phyloP scores from a whole-genome alignment of 2,888 invertebrate genomes.

The Aromia moschata region DNA sequence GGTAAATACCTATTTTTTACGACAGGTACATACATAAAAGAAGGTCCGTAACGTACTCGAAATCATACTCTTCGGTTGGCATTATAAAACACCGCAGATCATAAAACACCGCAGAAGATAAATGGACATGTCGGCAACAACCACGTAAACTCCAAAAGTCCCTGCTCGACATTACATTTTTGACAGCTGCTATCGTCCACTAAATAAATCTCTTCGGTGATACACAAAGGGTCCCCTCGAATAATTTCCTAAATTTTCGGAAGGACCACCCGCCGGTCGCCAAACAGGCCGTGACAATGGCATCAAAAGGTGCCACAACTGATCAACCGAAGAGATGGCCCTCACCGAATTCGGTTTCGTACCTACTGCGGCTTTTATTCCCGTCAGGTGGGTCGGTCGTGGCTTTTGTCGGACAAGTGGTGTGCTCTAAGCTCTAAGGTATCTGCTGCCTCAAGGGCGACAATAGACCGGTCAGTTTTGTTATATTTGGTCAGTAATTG shows the following conservation, averaged over 20 bases:
- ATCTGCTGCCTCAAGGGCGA: constrained; percentile 9
- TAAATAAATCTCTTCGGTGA: constrained; percentile 41
- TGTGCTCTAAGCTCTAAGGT: constrained; percentile 21
- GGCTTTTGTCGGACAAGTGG: constrained; percentile 22
- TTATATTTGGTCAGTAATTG: too few species aligned
- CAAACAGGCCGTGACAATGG: constrained; percentile 39
- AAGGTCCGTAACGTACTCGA: too few species aligned
- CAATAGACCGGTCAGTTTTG: constrained; percentile 16
- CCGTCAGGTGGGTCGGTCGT: neutral
- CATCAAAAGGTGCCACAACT: constrained; percentile 35
- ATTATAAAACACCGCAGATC: too few species aligned
- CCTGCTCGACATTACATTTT: constrained; percentile 28
- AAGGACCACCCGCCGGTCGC: constrained; percentile 39
- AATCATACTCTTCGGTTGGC: too few species aligned
- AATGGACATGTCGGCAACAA: too few species aligned
- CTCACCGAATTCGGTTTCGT: constrained; percentile 15
- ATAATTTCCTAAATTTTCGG: constrained; percentile 42
- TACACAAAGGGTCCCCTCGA: constrained; percentile 34
- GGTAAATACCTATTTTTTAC: too few species aligned
- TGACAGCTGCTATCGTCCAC: constrained; percentile 39
- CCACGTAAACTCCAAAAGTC: too few species aligned
- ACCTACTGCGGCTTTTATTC: neutral
- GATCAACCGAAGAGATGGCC: constrained; percentile 14
- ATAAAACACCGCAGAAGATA: too few species aligned
- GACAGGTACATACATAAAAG: too few species aligned